Evolutionary conservation across 2,888 invertebrate genomes (phyloP).

Genomic region (Panorpa germanica): DNA sequence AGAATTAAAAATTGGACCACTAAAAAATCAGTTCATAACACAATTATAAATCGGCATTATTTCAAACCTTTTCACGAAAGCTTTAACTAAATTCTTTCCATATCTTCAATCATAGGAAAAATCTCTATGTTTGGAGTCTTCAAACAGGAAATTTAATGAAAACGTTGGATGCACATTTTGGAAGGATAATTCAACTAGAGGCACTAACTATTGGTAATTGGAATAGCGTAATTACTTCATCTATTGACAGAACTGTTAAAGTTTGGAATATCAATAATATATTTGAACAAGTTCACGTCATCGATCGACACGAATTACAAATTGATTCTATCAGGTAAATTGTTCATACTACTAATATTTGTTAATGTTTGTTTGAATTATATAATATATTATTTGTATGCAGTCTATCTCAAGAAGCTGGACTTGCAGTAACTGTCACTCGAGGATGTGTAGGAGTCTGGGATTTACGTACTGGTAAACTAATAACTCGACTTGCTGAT

Average conservation of each 20-base stretch:
- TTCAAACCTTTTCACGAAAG: not conserved
- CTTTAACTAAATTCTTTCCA: conserved; percentile 4
- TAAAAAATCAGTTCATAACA: conserved; percentile 1
- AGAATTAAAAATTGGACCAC: no score
- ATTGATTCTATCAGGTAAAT: conserved; percentile 73
- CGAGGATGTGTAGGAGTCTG: conserved; percentile 90
- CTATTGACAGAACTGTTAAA: conserved; percentile 93
- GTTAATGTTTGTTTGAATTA: conserved; percentile 1
- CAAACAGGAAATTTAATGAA: conserved; percentile 68
- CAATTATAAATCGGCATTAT: not conserved
- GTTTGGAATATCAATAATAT: conserved; percentile 99
- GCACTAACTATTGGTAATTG: conserved; percentile 73
- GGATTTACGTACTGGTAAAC: conserved; percentile 70
- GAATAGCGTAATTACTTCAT: conserved; percentile 92
- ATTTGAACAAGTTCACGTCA: conserved; percentile 91
- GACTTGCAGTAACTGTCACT: conserved; percentile 80
- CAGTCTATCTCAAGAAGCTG: conserved; percentile 58
- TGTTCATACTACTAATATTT: conserved; percentile 1
- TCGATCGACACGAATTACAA: conserved; percentile 86
- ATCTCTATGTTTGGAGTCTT: conserved; percentile 86
- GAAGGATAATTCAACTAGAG: conserved; percentile 81
- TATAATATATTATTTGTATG: conserved; percentile 11
- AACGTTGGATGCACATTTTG: conserved; percentile 90
- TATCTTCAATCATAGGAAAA: conserved; percentile 40
- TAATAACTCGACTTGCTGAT: conserved; percentile 76